Base-by-base conservation (phyloP, 1,140 invertebrate genomes). In the Anoplolepis gracilipes region DNA sequence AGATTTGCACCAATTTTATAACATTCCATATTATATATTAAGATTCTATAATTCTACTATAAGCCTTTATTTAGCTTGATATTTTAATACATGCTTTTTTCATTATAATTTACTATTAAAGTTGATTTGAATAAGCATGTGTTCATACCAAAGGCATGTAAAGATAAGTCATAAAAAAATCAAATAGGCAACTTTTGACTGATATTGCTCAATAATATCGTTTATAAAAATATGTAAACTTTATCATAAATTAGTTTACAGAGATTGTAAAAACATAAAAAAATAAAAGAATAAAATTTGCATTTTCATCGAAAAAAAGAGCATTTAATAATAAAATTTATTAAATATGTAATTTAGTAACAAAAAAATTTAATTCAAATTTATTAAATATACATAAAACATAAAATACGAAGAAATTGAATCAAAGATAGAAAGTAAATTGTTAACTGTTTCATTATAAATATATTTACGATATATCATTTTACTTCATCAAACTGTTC, bases 1-100 rank as follows among this genome's bases (percentile, higher is more conserved):
- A 30, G 25, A 70, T 49, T 57, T 64, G 42, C 25, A 64, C n/a
- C 30, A 33, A 28, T 55, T 69, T 55, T 84, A 62, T 55, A 49
- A 91, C 87, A 91, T 92, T 92, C 92, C 90, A 84, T 78, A 76
- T 11, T 85, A 84, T 46, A 22, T 16, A 30, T 64, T 85, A 64
- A 59, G 61, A 87, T 87, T 8, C 55, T 53, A 4, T 79, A 77
- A 84, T 72, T 79, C 79, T 11, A 65, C 16, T 61, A 19, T 57
- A 85, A 86, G 78, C 75, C 79, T 53, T 33, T 84, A 16, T 87
- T 81, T 62, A 72, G 65, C 70, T 88, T 65, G 79, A 76, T 85
- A 87, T 88, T 92, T 92, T 89, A 64, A 77, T 82, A 42, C 70
- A 55, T 42, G 64, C 76, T 36, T 85, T 79, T 39, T 64, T 62